Conservation (phyloP, 37 sponge, comb jelly and placozoan genomes). For the Hormiphora californensis region DNA sequence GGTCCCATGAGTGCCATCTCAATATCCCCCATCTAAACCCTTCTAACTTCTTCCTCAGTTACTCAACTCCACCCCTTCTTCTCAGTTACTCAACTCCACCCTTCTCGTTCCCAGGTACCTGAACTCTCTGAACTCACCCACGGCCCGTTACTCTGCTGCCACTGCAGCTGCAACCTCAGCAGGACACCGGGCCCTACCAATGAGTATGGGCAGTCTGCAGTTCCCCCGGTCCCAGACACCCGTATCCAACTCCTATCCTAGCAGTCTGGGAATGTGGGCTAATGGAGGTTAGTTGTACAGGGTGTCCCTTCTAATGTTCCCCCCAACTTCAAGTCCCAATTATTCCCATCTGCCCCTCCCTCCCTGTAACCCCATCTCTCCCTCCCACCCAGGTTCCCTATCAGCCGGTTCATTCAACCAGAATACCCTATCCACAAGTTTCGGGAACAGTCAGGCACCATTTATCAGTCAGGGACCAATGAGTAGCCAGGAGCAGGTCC, state of each 20-base stretch:
- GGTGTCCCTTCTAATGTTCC: too few relatives aligned
- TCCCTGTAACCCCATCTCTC: not conserved
- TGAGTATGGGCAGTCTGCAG: slow-evolving; percentile 22
- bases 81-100: too few relatives aligned
- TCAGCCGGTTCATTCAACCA: not conserved
- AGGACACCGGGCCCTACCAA: slow-evolving; percentile 9
- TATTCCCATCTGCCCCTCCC: too few relatives aligned
- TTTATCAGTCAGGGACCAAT: not conserved
- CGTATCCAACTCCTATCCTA: too few relatives aligned
- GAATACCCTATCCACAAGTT: not conserved
- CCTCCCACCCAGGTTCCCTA: not conserved
- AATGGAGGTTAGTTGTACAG: too few relatives aligned
- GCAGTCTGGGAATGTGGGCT: too few relatives aligned
- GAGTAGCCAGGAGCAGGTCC: slow-evolving; percentile 13
- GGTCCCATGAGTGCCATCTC: too few relatives aligned
- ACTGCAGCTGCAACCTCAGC: not conserved
- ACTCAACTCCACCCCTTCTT: too few relatives aligned
- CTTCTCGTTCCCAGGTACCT: slow-evolving; percentile 28
- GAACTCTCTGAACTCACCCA: not conserved
- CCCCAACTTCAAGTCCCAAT: too few relatives aligned
- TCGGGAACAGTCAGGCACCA: not conserved
- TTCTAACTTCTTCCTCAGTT: too few relatives aligned
- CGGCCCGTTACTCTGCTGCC: not conserved
- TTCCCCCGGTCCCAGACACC: slow-evolving; percentile 33
- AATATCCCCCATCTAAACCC: too few relatives aligned